Evolutionary conservation across 2,888 invertebrate species (phyloP).

Genomic region (Dichetophora obliterata): DNA sequence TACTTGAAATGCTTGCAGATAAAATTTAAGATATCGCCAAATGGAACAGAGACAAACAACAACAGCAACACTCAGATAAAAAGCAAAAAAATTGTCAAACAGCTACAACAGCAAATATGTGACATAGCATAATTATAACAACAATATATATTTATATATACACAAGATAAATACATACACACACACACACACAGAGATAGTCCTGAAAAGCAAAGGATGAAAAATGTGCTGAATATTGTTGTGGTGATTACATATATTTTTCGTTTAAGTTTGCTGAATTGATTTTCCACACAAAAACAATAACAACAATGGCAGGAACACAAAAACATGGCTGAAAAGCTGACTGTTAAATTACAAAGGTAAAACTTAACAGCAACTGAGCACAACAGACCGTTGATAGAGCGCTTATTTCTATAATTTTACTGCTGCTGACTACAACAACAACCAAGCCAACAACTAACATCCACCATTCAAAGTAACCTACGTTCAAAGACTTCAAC

Average conservation of each 20-base stretch:
- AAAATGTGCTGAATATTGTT: too few relatives aligned
- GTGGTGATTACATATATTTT: too few relatives aligned
- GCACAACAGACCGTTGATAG: neutral
- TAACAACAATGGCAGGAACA: too few relatives aligned
- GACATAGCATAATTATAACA: neutral
- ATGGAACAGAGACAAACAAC: neutral
- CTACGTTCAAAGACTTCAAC: neutral
- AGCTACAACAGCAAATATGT: slow-evolving; percentile 5
- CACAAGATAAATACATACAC: slow-evolving; percentile 36
- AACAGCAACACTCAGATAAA: neutral
- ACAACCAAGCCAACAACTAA: neutral
- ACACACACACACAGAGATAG: slow-evolving; percentile 31
- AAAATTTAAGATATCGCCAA: neutral
- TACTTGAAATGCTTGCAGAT: neutral
- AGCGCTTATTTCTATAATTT: neutral
- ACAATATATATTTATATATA: neutral
- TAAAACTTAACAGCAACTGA: neutral
- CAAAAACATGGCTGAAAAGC: slow-evolving; percentile 8
- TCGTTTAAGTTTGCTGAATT: too few relatives aligned
- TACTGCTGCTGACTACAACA: neutral
- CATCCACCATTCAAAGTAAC: slow-evolving; percentile 11
- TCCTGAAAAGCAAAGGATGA: neutral
- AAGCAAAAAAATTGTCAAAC: neutral
- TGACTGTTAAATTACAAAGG: neutral
- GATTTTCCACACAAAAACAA: too few relatives aligned